Base-by-base conservation (phyloP, 2,797 vertebrate species). In the Galaxias olidus region DNA sequence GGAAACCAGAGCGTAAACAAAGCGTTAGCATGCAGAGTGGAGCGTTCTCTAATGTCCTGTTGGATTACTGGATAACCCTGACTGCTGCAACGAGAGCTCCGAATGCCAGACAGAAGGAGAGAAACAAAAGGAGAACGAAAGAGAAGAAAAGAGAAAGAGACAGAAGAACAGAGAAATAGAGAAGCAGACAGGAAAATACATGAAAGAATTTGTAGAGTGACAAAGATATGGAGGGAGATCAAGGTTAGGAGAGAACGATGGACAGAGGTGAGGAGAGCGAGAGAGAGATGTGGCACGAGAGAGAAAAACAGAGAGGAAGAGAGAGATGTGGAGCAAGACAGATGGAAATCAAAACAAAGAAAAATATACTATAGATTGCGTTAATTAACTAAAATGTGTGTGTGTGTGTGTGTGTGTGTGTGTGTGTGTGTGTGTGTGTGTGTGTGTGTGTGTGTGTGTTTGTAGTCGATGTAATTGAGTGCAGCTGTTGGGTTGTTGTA, bases 381-480 rank as follows among this genome's bases (percentile, higher is more conserved):
- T 71, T 6, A 52, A 4, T 4, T 1, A 4, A 10, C 3, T 4
- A 9, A 14, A 48, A 6, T 53, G 8, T 53, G 49, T 44, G 14
- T 19, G 7, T 18, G 51, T 74, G 56, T 69, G 63, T 14, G 13
- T 1, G 42, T 1, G 15, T 52, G 17, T 43, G 30, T 5, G 47
- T 42, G 40, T 43, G 48, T 8, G 18, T 42, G 47, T 42, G 60
- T 15, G 60, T 42, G 48, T 13, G 17, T 7, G 48, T 15, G 19
- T 61, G 19, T 8, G 45, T 18, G 9, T 45, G 42, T 11, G 18
- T 20, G 17, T 55, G 18, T 9, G 30, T 57, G 8, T 53, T 30
- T 18, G 14, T 55, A 72, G 84, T 89, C 84, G 85, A 87, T 80
- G 84, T 88, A 90, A 90, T 88, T 84, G 84, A 88, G 77, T 83